Conservation (phyloP, 2,888 invertebrate species). For the Diarsia brunnea region DNA sequence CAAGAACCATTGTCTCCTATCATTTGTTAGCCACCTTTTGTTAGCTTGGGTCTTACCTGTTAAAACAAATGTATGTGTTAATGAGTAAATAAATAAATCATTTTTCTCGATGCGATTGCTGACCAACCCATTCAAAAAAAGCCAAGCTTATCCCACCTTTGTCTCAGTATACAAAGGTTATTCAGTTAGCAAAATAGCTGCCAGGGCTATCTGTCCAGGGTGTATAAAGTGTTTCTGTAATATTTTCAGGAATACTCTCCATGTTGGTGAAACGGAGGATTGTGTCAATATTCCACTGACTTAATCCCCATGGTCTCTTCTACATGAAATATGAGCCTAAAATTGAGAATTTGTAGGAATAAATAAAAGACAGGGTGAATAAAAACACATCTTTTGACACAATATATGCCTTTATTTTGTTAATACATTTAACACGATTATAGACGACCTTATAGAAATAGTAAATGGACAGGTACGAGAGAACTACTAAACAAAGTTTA, state of each 20-base stretch:
- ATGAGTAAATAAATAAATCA: too few species aligned
- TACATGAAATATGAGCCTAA: neutral
- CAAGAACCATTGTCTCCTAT: neutral
- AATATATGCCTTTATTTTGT: slow-evolving; percentile 33
- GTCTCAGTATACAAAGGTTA: neutral
- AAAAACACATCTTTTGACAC: slow-evolving; percentile 15
- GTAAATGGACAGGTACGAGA: slow-evolving; percentile 53
- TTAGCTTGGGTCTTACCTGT: too few species aligned
- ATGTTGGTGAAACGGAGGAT: neutral
- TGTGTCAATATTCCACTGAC: neutral
- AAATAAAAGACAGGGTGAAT: slow-evolving; percentile 26
- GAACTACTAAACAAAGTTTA: slow-evolving; percentile 19
- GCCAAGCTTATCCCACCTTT: neutral
- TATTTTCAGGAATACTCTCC: neutral
- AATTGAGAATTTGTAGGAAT: neutral
- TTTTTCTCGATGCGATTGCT: neutral
- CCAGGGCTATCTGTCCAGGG: neutral
- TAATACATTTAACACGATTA: slow-evolving; percentile 18
- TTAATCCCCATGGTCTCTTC: neutral
- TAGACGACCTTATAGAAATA: slow-evolving; percentile 23
- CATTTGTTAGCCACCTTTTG: too few species aligned
- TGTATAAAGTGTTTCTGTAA: neutral
- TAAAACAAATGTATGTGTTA: too few species aligned
- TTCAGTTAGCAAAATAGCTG: neutral
- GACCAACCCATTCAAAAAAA: neutral